Evolutionary conservation across 2,888 invertebrate genomes (phyloP).

Genomic region (Chironomus riparius): DNA sequence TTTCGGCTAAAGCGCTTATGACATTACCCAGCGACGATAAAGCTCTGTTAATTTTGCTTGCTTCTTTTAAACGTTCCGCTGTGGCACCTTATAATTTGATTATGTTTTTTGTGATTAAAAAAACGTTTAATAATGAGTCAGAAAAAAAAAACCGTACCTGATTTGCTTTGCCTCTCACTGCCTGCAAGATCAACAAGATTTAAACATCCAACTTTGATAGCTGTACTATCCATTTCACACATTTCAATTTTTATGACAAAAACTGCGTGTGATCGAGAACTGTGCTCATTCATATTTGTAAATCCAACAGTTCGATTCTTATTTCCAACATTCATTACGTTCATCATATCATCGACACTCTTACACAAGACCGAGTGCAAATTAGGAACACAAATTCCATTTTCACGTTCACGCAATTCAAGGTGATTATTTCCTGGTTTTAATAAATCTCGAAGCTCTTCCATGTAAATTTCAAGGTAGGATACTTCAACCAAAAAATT

Average conservation of each 20-base stretch:
- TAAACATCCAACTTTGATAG: conserved; percentile 76
- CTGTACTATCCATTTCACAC: conserved; percentile 56
- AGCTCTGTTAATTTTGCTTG: conserved; percentile 94
- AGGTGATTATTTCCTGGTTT: conserved; percentile 49
- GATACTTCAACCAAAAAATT: conserved; percentile 94
- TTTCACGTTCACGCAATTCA: conserved; percentile 57
- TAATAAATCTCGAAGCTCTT: conserved; percentile 71
- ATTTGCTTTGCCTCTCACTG: conserved; percentile 89
- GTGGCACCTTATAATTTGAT: conserved; percentile 47
- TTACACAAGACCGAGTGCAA: conserved; percentile 91
- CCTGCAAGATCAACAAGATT: conserved; percentile 98
- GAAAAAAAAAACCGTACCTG: too few species aligned
- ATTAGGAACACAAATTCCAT: conserved; percentile 92
- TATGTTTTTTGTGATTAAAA: too few species aligned
- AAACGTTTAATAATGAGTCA: too few species aligned
- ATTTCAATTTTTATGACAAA: conserved; percentile 97
- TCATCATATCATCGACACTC: conserved; percentile 85
- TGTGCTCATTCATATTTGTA: conserved; percentile 98
- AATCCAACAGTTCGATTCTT: conserved; percentile 89
- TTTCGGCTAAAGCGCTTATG: conserved; percentile 92
- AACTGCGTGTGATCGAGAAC: conserved; percentile 95
- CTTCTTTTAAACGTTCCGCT: conserved; percentile 87
- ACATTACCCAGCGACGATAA: conserved; percentile 97
- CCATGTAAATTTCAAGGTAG: conserved; percentile 96
- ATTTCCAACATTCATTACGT: conserved; percentile 89